Percentiles rank a stretch among this genome's conserved stretches.
Evolutionary conservation across 2,113 vertebrate species (phyloP).

Genomic region (Puntigrus tetrazona): DNA sequence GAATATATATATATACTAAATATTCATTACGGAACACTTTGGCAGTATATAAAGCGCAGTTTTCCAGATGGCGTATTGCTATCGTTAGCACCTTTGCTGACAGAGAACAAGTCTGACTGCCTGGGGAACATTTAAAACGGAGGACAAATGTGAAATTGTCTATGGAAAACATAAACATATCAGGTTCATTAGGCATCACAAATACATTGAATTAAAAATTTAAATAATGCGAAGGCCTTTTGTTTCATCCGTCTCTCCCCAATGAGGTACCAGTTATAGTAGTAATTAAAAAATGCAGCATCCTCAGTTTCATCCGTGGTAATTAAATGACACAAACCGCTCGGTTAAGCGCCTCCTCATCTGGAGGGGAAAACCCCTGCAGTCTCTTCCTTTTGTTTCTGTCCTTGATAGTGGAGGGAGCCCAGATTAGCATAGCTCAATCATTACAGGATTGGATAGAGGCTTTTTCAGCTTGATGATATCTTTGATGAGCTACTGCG

Average conservation of each 20-base stretch:
- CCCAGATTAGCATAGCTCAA: conserved; percentile 49
- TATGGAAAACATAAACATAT: conserved; percentile 1
- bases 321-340: conserved; percentile 49
- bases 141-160: conserved; percentile 21
- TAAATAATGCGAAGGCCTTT: conserved; percentile 42
- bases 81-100: not conserved
- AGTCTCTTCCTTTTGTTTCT: conserved; percentile 49
- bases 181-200: conserved; percentile 29
- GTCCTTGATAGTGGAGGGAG: conserved; percentile 36
- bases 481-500: conserved; percentile 51
- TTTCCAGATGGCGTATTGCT: not conserved
- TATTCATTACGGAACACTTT: not conserved
- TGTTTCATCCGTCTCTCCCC: conserved; percentile 39
- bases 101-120: not conserved
- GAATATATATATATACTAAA: conserved; percentile 11
- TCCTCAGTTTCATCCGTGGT: conserved; percentile 45
- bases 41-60: not conserved
- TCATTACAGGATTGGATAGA: conserved; percentile 47
- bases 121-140: conserved; percentile 3
- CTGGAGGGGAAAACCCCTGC: conserved; percentile 35
- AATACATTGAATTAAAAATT: conserved; percentile 45
- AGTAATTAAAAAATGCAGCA: conserved; percentile 47
- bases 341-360: conserved; percentile 30
- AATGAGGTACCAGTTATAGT: not conserved
- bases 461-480: conserved; percentile 39